These are phyloP conservation scores for Circaetus cinerascens DNA, from an alignment of 2,113 vertebrate genomes.

Conservation along the genomic window DNA sequence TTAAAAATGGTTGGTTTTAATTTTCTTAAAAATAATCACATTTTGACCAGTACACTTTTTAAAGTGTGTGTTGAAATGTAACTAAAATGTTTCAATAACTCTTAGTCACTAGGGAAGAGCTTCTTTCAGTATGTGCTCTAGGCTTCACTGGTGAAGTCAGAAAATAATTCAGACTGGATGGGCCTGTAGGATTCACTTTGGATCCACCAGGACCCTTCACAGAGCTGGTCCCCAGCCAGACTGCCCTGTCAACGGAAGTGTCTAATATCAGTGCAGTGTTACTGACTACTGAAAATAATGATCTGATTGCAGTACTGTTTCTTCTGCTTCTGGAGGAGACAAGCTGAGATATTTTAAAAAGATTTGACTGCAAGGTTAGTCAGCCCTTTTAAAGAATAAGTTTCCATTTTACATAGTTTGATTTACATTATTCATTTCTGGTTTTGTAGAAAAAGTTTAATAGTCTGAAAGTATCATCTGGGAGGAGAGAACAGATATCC, in stretches of 20 bases:
- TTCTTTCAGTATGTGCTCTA: background rate
- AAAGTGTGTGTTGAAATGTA: background rate
- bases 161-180: background rate
- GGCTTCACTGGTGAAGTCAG: background rate
- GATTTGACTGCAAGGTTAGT: background rate
- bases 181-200: background rate
- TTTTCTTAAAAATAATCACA: constrained; percentile 1
- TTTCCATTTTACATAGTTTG: background rate
- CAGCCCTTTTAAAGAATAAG: background rate
- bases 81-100: constrained; percentile 25
- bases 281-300: background rate
- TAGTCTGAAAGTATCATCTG: background rate
- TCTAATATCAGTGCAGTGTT: background rate
- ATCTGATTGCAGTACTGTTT: background rate
- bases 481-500: background rate
- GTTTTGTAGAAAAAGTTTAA: background rate
- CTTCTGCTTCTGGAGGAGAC: background rate
- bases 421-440: background rate
- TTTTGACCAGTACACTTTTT: background rate
- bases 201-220: background rate
- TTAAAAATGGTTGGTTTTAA: background rate
- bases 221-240: background rate
- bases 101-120: background rate
- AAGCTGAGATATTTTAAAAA: background rate
- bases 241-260: background rate